Conservation (phyloP, 2,797 vertebrate species). For the Megalops cyprinoides region DNA sequence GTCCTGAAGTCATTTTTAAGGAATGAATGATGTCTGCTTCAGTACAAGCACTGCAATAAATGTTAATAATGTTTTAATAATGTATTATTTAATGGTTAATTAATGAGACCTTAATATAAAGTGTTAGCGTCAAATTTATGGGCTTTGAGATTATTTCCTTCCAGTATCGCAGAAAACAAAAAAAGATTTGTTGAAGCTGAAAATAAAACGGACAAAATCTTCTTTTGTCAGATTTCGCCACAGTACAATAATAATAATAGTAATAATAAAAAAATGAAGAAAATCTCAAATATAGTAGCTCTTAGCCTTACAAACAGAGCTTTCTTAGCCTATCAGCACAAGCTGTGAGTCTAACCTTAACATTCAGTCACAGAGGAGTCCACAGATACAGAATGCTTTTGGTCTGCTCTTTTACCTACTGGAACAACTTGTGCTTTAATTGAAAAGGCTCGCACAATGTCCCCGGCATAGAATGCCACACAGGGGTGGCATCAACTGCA, state of each 20-base stretch:
- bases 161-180: not conserved
- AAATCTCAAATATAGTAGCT: too few species aligned
- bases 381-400: not conserved
- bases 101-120: constrained; percentile 1
- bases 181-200: not conserved
- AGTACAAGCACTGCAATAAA: constrained; percentile 8
- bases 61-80: constrained; percentile 17
- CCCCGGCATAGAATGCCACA: constrained; percentile 61
- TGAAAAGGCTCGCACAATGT: constrained; percentile 44
- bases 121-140: not conserved
- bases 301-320: too few species aligned
- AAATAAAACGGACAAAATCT: too few species aligned
- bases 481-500: constrained; percentile 74
- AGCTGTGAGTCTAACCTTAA: not conserved
- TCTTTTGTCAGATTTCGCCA: too few species aligned
- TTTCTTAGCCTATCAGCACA: not conserved
- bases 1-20: not conserved
- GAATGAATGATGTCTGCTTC: not conserved
- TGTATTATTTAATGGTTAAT: constrained; percentile 19
- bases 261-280: too few species aligned
- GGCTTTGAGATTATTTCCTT: not conserved
- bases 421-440: constrained; percentile 73
- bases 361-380: not conserved
- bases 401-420: not conserved
- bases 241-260: not conserved